Conservation (phyloP, 2,797 vertebrate genomes). For the Catamblyrhynchus diadema region DNA sequence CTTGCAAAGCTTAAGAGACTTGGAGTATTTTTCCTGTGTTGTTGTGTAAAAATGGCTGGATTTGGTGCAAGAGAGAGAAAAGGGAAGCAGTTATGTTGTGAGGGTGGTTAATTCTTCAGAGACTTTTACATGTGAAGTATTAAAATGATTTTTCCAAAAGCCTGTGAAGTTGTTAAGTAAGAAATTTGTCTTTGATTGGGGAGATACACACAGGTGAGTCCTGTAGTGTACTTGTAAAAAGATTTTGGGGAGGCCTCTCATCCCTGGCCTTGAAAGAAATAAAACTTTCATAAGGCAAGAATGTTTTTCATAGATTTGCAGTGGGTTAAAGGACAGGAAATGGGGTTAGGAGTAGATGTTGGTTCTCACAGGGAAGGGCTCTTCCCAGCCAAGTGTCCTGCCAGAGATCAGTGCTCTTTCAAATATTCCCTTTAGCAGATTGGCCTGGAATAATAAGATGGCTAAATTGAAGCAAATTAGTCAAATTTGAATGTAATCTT, state of each 20-base stretch:
- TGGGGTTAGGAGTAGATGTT: background rate
- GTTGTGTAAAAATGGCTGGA: background rate
- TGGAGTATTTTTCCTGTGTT: background rate
- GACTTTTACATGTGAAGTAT: background rate
- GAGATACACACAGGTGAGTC: background rate
- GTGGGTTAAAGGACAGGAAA: background rate
- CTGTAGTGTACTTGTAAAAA: background rate
- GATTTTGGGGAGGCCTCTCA: background rate
- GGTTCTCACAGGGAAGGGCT: conserved; percentile 7
- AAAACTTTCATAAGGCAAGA: background rate
- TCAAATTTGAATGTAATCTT: background rate
- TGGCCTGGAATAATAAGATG: background rate
- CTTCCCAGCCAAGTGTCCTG: background rate
- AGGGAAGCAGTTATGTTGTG: background rate
- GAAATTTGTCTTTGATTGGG: background rate
- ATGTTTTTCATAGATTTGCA: background rate
- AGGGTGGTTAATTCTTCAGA: background rate
- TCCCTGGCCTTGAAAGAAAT: background rate
- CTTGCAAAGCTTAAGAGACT: background rate
- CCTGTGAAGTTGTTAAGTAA: background rate
- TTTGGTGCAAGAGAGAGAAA: background rate
- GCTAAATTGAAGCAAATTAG: background rate
- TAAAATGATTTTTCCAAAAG: background rate
- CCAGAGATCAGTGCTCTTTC: background rate
- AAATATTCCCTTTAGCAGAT: background rate